These are phyloP conservation scores for Lasioglossum albipes DNA, from an alignment of 1,140 invertebrate genomes.

Conservation along the genomic window DNA sequence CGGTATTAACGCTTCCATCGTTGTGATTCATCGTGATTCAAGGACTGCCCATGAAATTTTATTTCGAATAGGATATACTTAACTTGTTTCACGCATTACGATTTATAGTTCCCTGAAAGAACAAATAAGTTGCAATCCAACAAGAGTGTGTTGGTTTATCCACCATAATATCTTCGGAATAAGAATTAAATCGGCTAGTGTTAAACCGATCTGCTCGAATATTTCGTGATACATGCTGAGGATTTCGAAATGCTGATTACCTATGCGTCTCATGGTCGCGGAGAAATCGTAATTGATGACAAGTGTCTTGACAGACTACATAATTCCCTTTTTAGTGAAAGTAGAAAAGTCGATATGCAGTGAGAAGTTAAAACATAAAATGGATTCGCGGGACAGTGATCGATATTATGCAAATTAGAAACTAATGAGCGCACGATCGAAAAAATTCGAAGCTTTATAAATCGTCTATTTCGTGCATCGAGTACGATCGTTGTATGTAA, in stretches of 20 bases:
- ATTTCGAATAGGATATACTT: neutral
- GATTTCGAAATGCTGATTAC: constrained; percentile 54
- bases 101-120: neutral
- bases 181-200: neutral
- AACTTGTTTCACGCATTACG: neutral
- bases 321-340: constrained; percentile 46
- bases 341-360: constrained; percentile 22
- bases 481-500: constrained; percentile 15
- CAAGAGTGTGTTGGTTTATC: neutral
- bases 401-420: neutral
- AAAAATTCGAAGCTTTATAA: neutral
- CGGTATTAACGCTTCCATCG: neutral
- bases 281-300: constrained; percentile 57
- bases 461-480: neutral
- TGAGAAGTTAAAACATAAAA: neutral
- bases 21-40: neutral
- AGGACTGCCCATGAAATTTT: neutral
- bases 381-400: neutral
- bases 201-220: constrained; percentile 28
- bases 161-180: neutral
- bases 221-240: constrained; percentile 16
- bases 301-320: constrained; percentile 30
- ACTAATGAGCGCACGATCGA: neutral
- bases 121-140: constrained; percentile 3
- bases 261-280: constrained; percentile 36